Conservation (phyloP, 1,140 invertebrate species). For the Lerema accius region DNA sequence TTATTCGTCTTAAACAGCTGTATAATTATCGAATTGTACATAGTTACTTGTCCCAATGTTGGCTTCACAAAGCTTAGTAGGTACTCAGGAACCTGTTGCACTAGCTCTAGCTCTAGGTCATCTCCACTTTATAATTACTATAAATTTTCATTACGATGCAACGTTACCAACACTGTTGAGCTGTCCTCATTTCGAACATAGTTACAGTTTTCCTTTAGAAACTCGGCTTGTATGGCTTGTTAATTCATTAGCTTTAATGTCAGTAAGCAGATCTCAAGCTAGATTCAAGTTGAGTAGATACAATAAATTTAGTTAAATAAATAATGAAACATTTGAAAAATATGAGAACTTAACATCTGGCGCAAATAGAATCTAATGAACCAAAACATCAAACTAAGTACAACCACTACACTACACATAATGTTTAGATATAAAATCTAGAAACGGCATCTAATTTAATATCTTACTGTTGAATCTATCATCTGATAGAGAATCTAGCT, state of each 20-base stretch:
- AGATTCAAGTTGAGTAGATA: too few relatives aligned
- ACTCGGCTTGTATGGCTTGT: not conserved
- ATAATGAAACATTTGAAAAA: too few relatives aligned
- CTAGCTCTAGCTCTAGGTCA: not conserved
- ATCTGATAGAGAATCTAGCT: not conserved
- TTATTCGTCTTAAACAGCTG: not conserved
- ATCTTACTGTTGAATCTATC: not conserved
- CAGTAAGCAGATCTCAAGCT: not conserved
- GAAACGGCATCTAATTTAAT: too few relatives aligned
- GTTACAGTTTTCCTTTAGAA: not conserved
- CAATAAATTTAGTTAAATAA: too few relatives aligned
- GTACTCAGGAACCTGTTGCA: not conserved
- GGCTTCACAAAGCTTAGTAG: not conserved
- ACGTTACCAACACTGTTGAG: not conserved
- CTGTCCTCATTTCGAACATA: constrained; percentile 2
- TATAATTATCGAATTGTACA: not conserved
- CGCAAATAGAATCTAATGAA: too few relatives aligned
- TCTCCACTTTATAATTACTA: constrained; percentile 16
- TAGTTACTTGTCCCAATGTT: not conserved
- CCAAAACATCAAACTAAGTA: too few relatives aligned
- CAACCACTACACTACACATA: too few relatives aligned
- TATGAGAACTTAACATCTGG: too few relatives aligned
- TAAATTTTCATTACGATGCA: constrained; percentile 16
- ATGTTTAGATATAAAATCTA: too few relatives aligned
- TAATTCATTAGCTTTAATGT: not conserved